These are phyloP conservation scores for Sebastes cheni DNA, from an alignment of 2,797 vertebrate species.

Conservation along the genomic window DNA sequence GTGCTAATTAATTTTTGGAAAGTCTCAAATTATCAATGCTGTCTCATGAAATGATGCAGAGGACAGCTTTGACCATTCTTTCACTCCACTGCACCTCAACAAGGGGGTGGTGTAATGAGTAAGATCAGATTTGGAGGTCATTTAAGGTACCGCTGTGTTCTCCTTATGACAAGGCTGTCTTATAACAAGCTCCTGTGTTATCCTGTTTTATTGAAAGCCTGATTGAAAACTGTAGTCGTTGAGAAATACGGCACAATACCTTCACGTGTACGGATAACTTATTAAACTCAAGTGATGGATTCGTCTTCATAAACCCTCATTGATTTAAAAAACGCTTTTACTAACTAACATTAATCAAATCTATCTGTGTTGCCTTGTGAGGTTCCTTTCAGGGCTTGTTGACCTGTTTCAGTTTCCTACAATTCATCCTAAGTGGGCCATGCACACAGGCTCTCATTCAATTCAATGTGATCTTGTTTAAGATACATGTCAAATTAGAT, in stretches of 20 bases:
- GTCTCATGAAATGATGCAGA: slow-evolving; percentile 58
- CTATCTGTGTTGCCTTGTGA: slow-evolving; percentile 39
- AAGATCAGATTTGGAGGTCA: slow-evolving; percentile 3
- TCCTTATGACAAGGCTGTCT: neutral
- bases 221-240: neutral
- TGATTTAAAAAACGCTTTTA: neutral
- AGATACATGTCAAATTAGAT: slow-evolving; percentile 1
- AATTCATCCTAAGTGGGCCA: slow-evolving; percentile 67
- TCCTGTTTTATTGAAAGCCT: neutral
- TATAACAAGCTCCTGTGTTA: neutral
- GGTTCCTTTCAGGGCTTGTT: slow-evolving; percentile 56
- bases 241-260: no score
- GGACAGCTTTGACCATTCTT: slow-evolving; percentile 16
- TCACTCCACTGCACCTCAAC: neutral
- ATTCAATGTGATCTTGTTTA: slow-evolving; percentile 25
- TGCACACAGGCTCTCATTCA: slow-evolving; percentile 43
- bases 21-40: slow-evolving; percentile 73
- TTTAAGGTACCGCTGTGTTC: neutral
- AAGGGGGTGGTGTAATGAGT: neutral
- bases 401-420: slow-evolving; percentile 71
- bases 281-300: neutral
- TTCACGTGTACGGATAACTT: neutral
- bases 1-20: slow-evolving; percentile 78
- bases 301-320: neutral
- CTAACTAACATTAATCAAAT: neutral